Conservation (phyloP, 2,888 invertebrate genomes). For the Yponomeuta malinellus region DNA sequence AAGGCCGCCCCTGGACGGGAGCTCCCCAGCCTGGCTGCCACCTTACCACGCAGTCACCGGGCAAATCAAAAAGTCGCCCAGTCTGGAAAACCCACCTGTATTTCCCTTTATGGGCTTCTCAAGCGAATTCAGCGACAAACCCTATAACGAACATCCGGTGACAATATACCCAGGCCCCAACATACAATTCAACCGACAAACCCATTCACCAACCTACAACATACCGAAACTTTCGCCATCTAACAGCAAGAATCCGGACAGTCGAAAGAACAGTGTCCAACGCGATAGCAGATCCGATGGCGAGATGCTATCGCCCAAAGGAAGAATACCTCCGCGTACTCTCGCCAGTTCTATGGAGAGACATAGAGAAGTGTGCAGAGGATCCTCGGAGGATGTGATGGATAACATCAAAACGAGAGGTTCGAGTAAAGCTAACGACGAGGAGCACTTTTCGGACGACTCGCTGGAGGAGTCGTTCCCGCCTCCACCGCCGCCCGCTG, state of each 20-base stretch:
- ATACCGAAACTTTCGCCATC: conserved; percentile 58
- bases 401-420: conserved; percentile 51
- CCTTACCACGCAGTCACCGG: conserved; percentile 42
- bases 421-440: conserved; percentile 60
- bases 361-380: conserved; percentile 86
- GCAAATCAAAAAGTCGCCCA: conserved; percentile 54
- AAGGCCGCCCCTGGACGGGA: conserved; percentile 52
- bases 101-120: conserved; percentile 72
- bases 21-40: conserved; percentile 59
- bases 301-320: conserved; percentile 62
- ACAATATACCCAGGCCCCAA: conserved; percentile 80
- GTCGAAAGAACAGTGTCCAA: conserved; percentile 43
- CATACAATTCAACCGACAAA: conserved; percentile 51
- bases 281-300: conserved; percentile 61
- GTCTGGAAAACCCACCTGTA: conserved; percentile 57
- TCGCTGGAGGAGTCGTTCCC: conserved; percentile 85
- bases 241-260: conserved; percentile 54
- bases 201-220: conserved; percentile 62
- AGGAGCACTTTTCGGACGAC: conserved; percentile 89
- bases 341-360: conserved; percentile 83
- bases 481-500: conserved; percentile 71
- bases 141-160: conserved; percentile 79
- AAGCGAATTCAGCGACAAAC: conserved; percentile 66
- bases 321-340: conserved; percentile 81
- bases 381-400: conserved; percentile 68